Conservation (phyloP, 2,797 vertebrate genomes). For the Acanthis flammea region DNA sequence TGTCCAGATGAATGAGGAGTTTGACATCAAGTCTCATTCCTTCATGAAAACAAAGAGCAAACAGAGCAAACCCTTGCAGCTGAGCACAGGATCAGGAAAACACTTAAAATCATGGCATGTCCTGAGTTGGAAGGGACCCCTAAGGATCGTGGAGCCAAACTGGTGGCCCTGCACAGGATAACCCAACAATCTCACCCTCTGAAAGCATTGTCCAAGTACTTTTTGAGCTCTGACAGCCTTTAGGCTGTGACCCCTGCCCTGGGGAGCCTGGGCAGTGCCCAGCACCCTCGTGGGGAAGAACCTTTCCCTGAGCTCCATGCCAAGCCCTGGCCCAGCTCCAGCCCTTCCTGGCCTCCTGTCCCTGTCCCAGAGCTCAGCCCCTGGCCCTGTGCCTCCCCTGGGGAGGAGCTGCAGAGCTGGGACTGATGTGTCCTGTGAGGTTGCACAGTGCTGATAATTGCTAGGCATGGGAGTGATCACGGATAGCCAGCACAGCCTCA, state of each 20-base stretch:
- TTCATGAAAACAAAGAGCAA: background rate
- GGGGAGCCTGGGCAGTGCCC: background rate
- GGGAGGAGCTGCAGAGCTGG: background rate
- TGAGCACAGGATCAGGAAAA: background rate
- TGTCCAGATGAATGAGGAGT: background rate
- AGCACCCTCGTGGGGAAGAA: background rate
- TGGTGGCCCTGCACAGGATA: background rate
- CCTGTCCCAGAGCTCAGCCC: background rate
- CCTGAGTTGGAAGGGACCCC: background rate
- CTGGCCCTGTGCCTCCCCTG: background rate
- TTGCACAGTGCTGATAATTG: background rate
- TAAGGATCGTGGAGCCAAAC: too few species aligned
- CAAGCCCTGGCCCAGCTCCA: background rate
- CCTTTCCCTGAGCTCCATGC: background rate
- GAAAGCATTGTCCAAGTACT: background rate
- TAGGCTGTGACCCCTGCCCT: background rate
- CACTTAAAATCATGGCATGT: background rate
- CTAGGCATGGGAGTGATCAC: background rate
- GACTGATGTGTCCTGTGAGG: background rate
- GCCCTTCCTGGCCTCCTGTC: accelerated
- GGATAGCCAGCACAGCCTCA: background rate
- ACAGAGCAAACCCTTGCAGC: background rate
- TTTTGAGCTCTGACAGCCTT: background rate
- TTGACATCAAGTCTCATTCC: background rate
- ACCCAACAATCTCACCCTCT: background rate